Conservation (phyloP, 1,140 invertebrate species). For the Drosophila sp. region DNA sequence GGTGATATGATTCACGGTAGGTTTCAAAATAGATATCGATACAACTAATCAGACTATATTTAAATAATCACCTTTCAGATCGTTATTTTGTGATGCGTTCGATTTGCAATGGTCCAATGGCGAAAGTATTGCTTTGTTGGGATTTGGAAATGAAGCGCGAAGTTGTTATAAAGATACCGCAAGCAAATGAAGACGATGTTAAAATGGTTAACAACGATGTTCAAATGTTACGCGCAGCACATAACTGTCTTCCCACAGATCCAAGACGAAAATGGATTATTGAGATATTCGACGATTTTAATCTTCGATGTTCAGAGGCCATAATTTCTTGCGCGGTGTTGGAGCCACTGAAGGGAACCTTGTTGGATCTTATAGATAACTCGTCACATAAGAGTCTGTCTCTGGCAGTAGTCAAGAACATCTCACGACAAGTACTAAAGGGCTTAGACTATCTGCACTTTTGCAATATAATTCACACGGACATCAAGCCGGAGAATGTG, state of each 20-base stretch:
- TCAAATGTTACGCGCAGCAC: background rate
- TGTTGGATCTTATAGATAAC: conserved; percentile 96
- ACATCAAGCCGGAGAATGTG: conserved; percentile 99
- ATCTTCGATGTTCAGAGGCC: conserved; percentile 85
- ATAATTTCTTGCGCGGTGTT: conserved; percentile 98
- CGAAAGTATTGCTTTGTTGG: conserved; percentile 98
- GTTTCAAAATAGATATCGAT: background rate
- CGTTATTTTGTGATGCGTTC: conserved; percentile 95
- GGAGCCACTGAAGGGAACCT: conserved; percentile 98
- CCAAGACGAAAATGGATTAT: conserved; percentile 77
- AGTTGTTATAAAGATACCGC: conserved; percentile 9
- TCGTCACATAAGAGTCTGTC: conserved; percentile 95
- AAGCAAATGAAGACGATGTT: background rate
- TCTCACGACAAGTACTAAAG: conserved; percentile 97
- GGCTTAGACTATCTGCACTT: conserved; percentile 97
- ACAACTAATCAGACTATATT: background rate
- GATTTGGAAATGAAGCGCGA: conserved; percentile 89
- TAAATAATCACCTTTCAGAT: conserved; percentile 76
- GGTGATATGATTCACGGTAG: background rate
- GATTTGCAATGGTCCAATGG: conserved; percentile 88
- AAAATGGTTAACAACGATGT: background rate
- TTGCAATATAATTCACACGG: conserved; percentile 99
- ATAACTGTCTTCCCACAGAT: background rate
- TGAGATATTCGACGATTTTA: conserved; percentile 91
- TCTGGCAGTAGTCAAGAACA: conserved; percentile 94